Percentiles rank a stretch among this genome's conserved stretches.
These are phyloP conservation scores for Anoplolepis gracilipes DNA, from an alignment of 1,140 invertebrate species.

Conservation along the genomic window DNA sequence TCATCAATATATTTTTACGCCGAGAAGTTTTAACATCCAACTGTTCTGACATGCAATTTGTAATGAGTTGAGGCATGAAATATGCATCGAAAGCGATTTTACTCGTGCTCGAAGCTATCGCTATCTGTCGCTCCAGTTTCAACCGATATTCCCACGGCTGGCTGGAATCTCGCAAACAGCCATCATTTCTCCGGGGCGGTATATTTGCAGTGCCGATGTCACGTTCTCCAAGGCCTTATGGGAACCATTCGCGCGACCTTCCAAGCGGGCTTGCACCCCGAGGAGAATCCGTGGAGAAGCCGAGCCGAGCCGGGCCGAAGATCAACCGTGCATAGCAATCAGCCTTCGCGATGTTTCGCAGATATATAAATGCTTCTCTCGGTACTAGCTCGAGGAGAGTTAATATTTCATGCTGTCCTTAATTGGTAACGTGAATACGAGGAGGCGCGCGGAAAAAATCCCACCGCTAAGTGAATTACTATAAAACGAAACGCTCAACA, in stretches of 20 bases:
- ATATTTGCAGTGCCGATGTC: conserved; percentile 49
- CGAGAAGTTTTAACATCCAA: background rate
- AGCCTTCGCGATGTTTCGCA: conserved; percentile 55
- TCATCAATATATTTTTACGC: background rate
- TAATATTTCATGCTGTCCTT: conserved; percentile 60
- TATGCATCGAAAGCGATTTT: background rate
- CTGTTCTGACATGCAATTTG: background rate
- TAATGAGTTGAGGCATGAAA: background rate
- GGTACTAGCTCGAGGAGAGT: conserved; percentile 46
- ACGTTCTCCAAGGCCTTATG: conserved; percentile 53
- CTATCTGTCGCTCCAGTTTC: conserved; percentile 39
- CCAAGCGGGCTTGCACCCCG: conserved; percentile 55
- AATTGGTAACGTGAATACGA: conserved; percentile 54
- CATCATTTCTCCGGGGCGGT: background rate
- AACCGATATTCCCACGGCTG: conserved; percentile 27
- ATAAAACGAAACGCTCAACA: conserved; percentile 51
- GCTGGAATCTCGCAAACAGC: conserved; percentile 20
- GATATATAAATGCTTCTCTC: conserved; percentile 49
- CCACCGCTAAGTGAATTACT: conserved; percentile 50
- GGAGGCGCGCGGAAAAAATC: conserved; percentile 35
- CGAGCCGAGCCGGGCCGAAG: conserved; percentile 34
- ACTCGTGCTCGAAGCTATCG: conserved; percentile 11
- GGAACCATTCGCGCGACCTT: conserved; percentile 48
- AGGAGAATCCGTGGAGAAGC: conserved; percentile 33
- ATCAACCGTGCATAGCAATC: conserved; percentile 54